Conservation (phyloP, 2,888 invertebrate species). For the Ferdinandea cuprea region DNA sequence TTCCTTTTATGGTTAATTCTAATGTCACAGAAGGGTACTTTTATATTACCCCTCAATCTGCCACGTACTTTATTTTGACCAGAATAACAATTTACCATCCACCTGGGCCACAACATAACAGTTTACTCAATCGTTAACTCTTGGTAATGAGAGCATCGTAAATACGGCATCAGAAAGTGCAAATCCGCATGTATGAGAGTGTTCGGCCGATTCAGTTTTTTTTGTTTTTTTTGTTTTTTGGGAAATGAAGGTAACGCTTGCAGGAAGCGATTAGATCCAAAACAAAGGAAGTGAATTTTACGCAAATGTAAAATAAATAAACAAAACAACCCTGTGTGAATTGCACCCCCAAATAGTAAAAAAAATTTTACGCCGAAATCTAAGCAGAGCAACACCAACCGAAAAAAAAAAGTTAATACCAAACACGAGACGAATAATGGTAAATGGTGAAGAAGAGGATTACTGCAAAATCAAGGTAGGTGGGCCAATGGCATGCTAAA, state of each 20-base stretch:
- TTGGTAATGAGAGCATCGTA: slow-evolving; percentile 1
- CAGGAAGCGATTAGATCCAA: slow-evolving; percentile 19
- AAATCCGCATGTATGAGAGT: slow-evolving; percentile 33
- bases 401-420: neutral
- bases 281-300: slow-evolving; percentile 44
- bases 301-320: slow-evolving; percentile 26
- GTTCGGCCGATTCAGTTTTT: too few species aligned
- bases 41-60: slow-evolving; percentile 41
- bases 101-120: slow-evolving; percentile 8
- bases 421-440: slow-evolving; percentile 19
- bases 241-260: slow-evolving; percentile 24
- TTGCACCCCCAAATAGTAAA: neutral
- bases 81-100: slow-evolving; percentile 3
- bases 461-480: slow-evolving; percentile 24
- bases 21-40: slow-evolving; percentile 55
- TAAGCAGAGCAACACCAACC: neutral
- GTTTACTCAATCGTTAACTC: slow-evolving; percentile 24
- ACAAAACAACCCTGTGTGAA: slow-evolving; percentile 6
- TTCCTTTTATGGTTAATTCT: slow-evolving; percentile 67
- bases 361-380: neutral
- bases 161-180: slow-evolving; percentile 37
- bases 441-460: slow-evolving; percentile 19
- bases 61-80: slow-evolving; percentile 61
- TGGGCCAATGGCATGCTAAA: neutral
- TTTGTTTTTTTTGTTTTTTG: too few species aligned